Evolutionary conservation across 2,113 vertebrate species (phyloP).

Genomic region (Macquaria australasica): DNA sequence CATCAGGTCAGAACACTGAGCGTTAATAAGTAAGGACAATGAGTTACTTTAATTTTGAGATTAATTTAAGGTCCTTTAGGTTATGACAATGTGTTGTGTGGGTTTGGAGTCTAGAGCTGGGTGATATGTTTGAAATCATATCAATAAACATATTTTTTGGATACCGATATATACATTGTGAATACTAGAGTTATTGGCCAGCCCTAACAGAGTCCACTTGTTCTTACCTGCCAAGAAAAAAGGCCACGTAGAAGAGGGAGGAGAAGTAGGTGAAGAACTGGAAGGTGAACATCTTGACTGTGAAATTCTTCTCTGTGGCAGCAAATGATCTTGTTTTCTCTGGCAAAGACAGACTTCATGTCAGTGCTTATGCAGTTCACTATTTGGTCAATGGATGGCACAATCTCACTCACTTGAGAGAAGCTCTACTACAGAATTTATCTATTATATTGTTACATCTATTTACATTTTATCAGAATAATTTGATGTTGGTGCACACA

Average conservation of each 20-base stretch:
- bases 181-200: too few species aligned
- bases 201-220: background rate
- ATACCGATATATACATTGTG: background rate
- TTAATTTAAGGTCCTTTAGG: background rate
- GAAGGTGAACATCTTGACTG: conserved; percentile 93
- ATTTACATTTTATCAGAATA: background rate
- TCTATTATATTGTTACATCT: too few species aligned
- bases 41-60: background rate
- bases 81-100: background rate
- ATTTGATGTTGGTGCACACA: background rate
- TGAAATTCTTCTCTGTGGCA: conserved; percentile 90
- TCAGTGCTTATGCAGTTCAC: conserved; percentile 69
- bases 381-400: conserved; percentile 49
- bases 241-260: conserved; percentile 94
- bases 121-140: background rate
- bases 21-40: background rate
- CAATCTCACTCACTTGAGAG: conserved; percentile 30
- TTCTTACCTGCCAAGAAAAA: conserved; percentile 94
- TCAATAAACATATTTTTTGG: background rate
- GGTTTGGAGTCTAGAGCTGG: background rate
- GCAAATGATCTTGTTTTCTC: conserved; percentile 90
- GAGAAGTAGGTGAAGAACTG: conserved; percentile 97
- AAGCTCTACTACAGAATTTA: background rate
- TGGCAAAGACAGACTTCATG: conserved; percentile 81
- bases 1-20: background rate